Conservation (phyloP, 2,113 vertebrate genomes). For the Monopterus albus region DNA sequence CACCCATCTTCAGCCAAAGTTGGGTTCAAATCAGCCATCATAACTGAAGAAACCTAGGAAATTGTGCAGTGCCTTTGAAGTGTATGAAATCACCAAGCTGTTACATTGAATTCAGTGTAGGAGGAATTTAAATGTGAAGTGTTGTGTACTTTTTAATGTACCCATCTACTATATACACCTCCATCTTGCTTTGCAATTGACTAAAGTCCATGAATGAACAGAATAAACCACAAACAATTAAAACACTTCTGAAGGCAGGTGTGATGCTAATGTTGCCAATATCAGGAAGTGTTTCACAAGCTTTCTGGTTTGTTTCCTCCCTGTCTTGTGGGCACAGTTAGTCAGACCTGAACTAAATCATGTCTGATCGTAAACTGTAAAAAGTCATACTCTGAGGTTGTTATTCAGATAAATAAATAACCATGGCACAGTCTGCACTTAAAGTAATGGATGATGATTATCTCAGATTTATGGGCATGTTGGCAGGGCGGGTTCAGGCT, state of each 20-base stretch:
- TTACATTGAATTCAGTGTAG: too few relatives aligned
- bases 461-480: background rate
- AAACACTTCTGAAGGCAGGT: background rate
- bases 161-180: too few relatives aligned
- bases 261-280: background rate
- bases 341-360: background rate
- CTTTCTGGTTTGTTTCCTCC: background rate
- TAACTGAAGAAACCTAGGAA: background rate
- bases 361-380: background rate
- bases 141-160: too few relatives aligned
- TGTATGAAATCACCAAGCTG: too few relatives aligned
- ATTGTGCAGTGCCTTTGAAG: background rate
- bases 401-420: slow-evolving; percentile 19
- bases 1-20: background rate
- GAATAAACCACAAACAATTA: background rate
- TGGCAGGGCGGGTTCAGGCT: background rate
- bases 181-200: background rate
- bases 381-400: background rate
- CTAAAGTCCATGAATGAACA: background rate
- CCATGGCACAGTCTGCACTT: background rate
- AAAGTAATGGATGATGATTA: slow-evolving; percentile 9
- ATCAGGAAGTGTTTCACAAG: too few relatives aligned
- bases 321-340: background rate
- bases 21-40: background rate
- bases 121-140: too few relatives aligned